Evolutionary conservation across 2,797 vertebrate genomes (phyloP).

Genomic region (Vipera latastei): DNA sequence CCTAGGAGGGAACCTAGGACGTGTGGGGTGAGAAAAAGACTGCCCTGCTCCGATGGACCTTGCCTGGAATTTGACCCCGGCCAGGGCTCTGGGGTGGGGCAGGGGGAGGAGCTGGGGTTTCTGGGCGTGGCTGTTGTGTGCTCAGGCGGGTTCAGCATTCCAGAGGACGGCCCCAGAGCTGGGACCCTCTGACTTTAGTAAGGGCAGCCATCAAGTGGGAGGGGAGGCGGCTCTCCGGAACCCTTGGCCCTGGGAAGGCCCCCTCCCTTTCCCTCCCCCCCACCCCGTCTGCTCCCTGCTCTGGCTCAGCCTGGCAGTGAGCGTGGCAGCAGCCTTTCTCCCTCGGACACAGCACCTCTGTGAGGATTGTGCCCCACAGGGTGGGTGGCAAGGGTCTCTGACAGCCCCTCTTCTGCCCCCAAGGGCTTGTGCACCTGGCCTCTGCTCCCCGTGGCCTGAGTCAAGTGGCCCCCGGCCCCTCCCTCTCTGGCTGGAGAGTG

Average conservation of each 20-base stretch:
- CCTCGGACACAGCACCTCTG: background rate
- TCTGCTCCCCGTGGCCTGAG: background rate
- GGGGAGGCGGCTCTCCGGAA: background rate
- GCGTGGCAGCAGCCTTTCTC: background rate
- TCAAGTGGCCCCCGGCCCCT: conserved; percentile 26
- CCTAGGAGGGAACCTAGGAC: background rate
- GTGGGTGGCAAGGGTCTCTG: background rate
- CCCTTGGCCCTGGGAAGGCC: background rate
- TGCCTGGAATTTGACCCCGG: background rate
- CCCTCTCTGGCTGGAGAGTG: conserved; percentile 36
- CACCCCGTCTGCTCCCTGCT: background rate
- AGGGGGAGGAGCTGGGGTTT: background rate
- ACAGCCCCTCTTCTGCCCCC: background rate
- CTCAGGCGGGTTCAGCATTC: background rate
- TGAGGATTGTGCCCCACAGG: background rate
- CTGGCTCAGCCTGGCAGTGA: background rate
- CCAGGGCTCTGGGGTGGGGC: background rate
- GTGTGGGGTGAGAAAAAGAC: background rate
- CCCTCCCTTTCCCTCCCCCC: background rate
- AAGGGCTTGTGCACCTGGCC: background rate
- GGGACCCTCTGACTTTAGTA: background rate
- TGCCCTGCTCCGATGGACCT: background rate
- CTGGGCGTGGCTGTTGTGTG: background rate
- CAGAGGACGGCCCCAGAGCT: background rate
- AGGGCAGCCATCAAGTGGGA: background rate